These are phyloP conservation scores for Blastobasis lacticolella DNA, from an alignment of 2,888 invertebrate species.

Conservation along the genomic window DNA sequence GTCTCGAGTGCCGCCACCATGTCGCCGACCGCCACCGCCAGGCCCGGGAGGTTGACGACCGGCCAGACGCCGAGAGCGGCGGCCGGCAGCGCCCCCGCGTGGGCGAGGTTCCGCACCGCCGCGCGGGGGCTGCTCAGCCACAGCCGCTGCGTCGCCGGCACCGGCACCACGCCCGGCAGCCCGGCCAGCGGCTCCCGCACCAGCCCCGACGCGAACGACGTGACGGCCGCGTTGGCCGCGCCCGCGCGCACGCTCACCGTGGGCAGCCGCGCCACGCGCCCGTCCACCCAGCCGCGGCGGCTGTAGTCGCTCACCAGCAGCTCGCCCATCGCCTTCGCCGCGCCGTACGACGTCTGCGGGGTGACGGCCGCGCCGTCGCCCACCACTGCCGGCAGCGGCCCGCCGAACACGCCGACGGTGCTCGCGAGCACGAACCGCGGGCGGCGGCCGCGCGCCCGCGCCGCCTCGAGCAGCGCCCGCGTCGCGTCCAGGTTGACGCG, in stretches of 20 bases:
- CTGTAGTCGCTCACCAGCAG: constrained; percentile 52
- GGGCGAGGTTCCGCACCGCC: constrained; percentile 42
- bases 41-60: constrained; percentile 46
- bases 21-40: constrained; percentile 36
- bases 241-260: constrained; percentile 57
- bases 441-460: constrained; percentile 28
- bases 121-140: constrained; percentile 48
- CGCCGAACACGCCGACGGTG: constrained; percentile 49
- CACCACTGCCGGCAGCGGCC: constrained; percentile 33
- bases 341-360: constrained; percentile 56
- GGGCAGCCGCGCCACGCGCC: constrained; percentile 46
- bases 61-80: constrained; percentile 35
- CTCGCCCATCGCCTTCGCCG: constrained; percentile 54
- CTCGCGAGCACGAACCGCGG: constrained; percentile 48
- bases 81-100: constrained; percentile 34
- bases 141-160: constrained; percentile 32
- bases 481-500: constrained; percentile 55
- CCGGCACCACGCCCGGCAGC: constrained; percentile 34
- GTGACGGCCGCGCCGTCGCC: constrained; percentile 40
- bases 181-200: constrained; percentile 53
- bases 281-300: constrained; percentile 50
- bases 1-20: constrained; percentile 40
- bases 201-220: constrained; percentile 60
- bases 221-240: constrained; percentile 48
- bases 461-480: constrained; percentile 42